These are phyloP conservation scores for Sciaenops ocellatus DNA, from an alignment of 2,797 vertebrate genomes.

Conservation along the genomic window DNA sequence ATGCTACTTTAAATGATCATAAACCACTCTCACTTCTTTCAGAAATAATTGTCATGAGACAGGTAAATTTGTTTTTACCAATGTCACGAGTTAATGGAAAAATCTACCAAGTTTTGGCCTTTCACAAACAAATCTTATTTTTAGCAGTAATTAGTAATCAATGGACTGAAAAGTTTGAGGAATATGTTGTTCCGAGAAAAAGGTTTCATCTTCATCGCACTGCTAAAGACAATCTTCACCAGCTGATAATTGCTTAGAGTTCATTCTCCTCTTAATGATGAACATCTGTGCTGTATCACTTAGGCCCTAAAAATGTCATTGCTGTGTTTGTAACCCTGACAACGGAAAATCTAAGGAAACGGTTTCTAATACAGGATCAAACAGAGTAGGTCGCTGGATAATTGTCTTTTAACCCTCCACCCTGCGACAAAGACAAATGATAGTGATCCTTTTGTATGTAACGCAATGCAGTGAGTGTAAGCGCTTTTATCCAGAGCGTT, in stretches of 20 bases:
- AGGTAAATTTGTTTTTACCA: neutral
- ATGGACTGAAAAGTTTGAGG: constrained; percentile 6
- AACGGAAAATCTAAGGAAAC: constrained; percentile 28
- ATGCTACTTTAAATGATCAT: constrained; percentile 16
- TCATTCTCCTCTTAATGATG: constrained; percentile 41
- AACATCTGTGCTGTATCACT: constrained; percentile 50
- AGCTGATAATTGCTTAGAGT: constrained; percentile 20
- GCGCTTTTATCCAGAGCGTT: neutral
- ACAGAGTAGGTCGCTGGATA: constrained; percentile 17
- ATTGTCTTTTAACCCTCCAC: constrained; percentile 24
- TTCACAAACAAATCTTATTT: constrained; percentile 22
- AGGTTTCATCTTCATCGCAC: constrained; percentile 12
- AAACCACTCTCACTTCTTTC: neutral
- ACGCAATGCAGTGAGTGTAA: constrained; percentile 39
- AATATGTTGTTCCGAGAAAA: constrained; percentile 13
- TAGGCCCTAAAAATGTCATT: constrained; percentile 35
- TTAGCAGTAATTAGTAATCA: constrained; percentile 27
- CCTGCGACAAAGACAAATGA: constrained; percentile 17
- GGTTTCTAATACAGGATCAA: constrained; percentile 43
- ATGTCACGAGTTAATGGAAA: constrained; percentile 1
- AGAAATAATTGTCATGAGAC: neutral
- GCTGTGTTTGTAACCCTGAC: constrained; percentile 31
- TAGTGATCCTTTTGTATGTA: constrained; percentile 33
- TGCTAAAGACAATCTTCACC: constrained; percentile 13
- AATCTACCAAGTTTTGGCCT: neutral